Base-by-base conservation (phyloP, 2,113 vertebrate species). In the Gulo gulo region DNA sequence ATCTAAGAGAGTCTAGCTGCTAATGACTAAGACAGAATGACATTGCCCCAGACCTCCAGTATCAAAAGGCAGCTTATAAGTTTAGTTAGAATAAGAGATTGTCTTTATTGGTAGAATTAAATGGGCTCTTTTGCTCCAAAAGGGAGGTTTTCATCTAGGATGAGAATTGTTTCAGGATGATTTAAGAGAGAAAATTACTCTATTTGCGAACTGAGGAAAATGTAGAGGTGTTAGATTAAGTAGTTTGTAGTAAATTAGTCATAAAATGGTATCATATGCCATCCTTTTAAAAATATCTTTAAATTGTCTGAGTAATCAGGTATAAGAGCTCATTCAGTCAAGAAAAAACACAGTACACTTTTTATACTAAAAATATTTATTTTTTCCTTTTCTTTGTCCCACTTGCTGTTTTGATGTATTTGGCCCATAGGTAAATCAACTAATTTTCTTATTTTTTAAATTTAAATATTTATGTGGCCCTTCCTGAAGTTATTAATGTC, bases 231-330 rank as follows among this genome's bases (percentile, higher is more conserved):
- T 42, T 92, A 94, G 65, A 78, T 88, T 91, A 95, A 84, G 6
- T 50, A 90, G 34, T 96, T 94, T 26, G 76, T 63, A 21, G 39
- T 96, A 81, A 91, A 63, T 94, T 81, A 63, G 52, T 61, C 86
- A 80, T 79, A n/a, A 82, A 94, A 87, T 83, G 24, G 24, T 61
- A 73, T 89, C 73, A 67, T 74, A 13, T 45, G 11, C 21, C 57
- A 36, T 67, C 74, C 55, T 3, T 88, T 90, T 61, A 52, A 92
- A 95, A 97, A 88, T n/a, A 71, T 12, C 26, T 83, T 78, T 76
- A 36, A 85, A 88, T 93, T 94, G 24, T 95, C 59, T 80, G 42
- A 86, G 42, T 93, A 88, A 92, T 95, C 8, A 93, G 59, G 96
- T 83, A 87, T 74, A 91, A 71, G 29, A 82, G 31, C 73, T 85